phyloP scores from a whole-genome alignment of 92 coral and sea anemone genomes.

The Porites rus region DNA sequence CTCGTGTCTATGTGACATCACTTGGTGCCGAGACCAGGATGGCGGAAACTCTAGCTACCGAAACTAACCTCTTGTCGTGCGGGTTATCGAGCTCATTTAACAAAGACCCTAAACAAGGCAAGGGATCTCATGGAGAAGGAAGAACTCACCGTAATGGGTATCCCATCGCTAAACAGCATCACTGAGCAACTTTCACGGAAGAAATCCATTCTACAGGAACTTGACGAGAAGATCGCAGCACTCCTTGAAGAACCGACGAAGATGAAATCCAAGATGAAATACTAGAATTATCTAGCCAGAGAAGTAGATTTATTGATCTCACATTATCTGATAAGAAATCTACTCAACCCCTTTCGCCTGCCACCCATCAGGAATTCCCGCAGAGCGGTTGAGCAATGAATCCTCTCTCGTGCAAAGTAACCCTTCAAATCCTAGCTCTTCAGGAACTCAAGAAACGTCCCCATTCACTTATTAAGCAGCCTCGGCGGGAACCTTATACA shows the following conservation, averaged over 20 bases:
- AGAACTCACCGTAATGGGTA: slow-evolving; percentile 17
- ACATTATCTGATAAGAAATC: slow-evolving; percentile 3
- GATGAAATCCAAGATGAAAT: slow-evolving; percentile 34
- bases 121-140: slow-evolving; percentile 33
- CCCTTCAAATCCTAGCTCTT: too few relatives aligned
- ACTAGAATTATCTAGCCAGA: slow-evolving; percentile 46
- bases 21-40: slow-evolving; percentile 68
- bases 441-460: too few relatives aligned
- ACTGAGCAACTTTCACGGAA: slow-evolving; percentile 50
- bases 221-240: slow-evolving; percentile 44
- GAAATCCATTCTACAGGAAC: slow-evolving; percentile 24
- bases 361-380: slow-evolving; percentile 56
- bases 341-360: slow-evolving; percentile 50
- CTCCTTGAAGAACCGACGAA: slow-evolving; percentile 44
- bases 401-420: too few relatives aligned
- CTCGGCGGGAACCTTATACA: too few relatives aligned
- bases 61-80: slow-evolving; percentile 50
- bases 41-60: slow-evolving; percentile 40
- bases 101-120: slow-evolving; percentile 39
- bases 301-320: slow-evolving; percentile 39
- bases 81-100: slow-evolving; percentile 59
- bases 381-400: neutral
- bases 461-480: too few relatives aligned
- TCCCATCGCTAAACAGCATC: slow-evolving; percentile 36
- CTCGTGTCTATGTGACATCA: slow-evolving; percentile 8